Evolutionary conservation across 2,797 vertebrate species (phyloP), one percentile per base, ranked within the genome.

Genomic region (Scleropages formosus): DNA sequence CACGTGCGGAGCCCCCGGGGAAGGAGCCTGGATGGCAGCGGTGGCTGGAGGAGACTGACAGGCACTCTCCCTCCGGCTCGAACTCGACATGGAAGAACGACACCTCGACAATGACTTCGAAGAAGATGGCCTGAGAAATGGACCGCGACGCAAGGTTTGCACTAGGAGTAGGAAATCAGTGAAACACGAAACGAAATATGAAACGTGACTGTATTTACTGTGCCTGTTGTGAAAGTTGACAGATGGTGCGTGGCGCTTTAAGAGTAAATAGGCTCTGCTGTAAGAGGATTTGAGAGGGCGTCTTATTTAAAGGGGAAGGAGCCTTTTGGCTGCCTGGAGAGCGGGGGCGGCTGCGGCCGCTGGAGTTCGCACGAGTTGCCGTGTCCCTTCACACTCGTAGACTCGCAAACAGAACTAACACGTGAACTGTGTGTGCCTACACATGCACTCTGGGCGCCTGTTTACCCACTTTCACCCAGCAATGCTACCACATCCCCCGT

Each of bases 111-210:
- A 67, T 58, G 16, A 72, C 67, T 31, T 51, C 62, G 62, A 78
- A 63, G 76, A 67, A 31, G 76, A 69, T 24, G 24, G 20, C 16
- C n/a, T 75, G 62, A 71, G 31, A 39, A 80, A 80, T 75, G 73
- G 76, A 75, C 68, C 73, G 18, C 79, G 31, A 27, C 46, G 62
- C 49, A 53, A 80, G 76, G 79, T 80, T 68, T 75, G 78, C 27
- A 56, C 59, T 13, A 2, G 6, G 31, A 39, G 39, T 13, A 2
- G 6, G 31, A 39, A 39, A 2, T 6, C 2, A 6, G 31, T 39
- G 31, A 39, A 39, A 39, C 39, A 6, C 6, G 31, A 39, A 39
- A 6, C 31, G 31, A 39, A 39, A 39, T 53, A 11, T 18, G 2
- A 11, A 39, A 39, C 53, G 11, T 18, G 2, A 11, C 18, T 53